Percentiles rank a stretch among this genome's conserved stretches.
Conservation (phyloP, 2,113 vertebrate species). For the Pogona vitticeps region DNA sequence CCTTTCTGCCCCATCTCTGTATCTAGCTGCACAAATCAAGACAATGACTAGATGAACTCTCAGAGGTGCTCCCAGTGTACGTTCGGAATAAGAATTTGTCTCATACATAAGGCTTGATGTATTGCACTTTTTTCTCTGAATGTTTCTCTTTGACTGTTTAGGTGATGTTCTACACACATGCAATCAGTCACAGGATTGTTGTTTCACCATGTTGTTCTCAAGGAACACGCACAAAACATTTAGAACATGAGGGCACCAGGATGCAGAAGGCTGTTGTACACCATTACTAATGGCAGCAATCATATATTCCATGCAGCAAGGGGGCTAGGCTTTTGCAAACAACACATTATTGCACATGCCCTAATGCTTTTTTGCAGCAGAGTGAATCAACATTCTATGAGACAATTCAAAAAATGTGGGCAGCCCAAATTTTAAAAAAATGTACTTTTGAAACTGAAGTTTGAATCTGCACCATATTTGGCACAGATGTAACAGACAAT, state of each 20-base stretch:
- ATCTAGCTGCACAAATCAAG: background rate
- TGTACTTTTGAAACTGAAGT: too few relatives aligned
- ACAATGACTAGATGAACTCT: background rate
- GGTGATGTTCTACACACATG: background rate
- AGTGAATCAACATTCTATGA: too few relatives aligned
- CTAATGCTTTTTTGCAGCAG: too few relatives aligned
- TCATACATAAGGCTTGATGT: background rate
- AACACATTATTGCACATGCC: background rate
- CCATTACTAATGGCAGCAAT: background rate
- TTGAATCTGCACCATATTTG: too few relatives aligned
- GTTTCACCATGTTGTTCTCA: too few relatives aligned
- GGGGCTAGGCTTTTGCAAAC: background rate
- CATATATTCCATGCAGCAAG: background rate
- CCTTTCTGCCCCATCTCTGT: constrained; percentile 23
- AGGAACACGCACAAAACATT: too few relatives aligned
- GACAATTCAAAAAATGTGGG: too few relatives aligned
- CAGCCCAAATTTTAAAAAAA: too few relatives aligned
- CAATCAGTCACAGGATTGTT: background rate
- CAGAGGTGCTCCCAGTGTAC: background rate
- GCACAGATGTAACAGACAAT: too few relatives aligned
- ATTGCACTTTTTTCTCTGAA: background rate
- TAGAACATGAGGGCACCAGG: background rate
- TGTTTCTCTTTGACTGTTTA: too few relatives aligned
- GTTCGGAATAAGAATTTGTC: background rate
- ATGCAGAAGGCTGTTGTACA: background rate